phyloP scores from a whole-genome alignment of 2,888 invertebrate genomes.

The Cremastobaeus sp. region DNA sequence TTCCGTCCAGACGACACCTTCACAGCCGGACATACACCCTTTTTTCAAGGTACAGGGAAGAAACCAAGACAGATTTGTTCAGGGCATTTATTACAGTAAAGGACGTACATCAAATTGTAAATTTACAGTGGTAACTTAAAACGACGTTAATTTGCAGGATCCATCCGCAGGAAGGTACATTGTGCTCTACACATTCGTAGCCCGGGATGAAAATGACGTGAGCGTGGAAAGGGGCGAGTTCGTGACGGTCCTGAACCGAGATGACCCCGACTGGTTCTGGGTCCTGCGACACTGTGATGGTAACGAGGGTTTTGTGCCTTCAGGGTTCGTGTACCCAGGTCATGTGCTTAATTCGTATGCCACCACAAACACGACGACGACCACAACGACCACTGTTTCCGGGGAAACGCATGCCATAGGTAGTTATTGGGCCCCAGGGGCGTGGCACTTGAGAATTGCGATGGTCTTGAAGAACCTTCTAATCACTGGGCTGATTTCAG shows the following conservation, averaged over 20 bases:
- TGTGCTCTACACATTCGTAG: conserved; percentile 94
- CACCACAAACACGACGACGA: conserved; percentile 72
- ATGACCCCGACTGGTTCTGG: conserved; percentile 99
- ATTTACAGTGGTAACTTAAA: too few species aligned
- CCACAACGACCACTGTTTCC: conserved; percentile 70
- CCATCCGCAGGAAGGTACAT: conserved; percentile 86
- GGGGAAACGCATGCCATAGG: conserved; percentile 74
- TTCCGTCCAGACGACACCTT: conserved; percentile 79
- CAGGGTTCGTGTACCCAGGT: conserved; percentile 94
- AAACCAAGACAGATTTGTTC: background rate
- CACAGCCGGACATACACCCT: conserved; percentile 81
- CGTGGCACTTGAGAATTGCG: too few species aligned
- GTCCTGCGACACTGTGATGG: conserved; percentile 91
- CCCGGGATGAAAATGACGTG: conserved; percentile 95
- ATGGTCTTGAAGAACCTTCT: too few species aligned
- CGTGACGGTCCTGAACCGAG: conserved; percentile 95
- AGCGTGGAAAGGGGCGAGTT: conserved; percentile 96
- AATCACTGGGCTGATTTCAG: too few species aligned
- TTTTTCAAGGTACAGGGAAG: conserved; percentile 79
- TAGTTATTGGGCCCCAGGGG: too few species aligned
- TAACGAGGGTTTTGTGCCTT: conserved; percentile 96
- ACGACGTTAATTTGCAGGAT: conserved; percentile 14
- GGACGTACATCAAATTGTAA: too few species aligned
- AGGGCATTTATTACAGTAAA: too few species aligned
- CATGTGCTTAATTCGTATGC: conserved; percentile 76